Percentiles rank a stretch among this genome's conserved stretches.
Evolutionary conservation across 1,140 invertebrate genomes (phyloP).

Genomic region (Bombus polaris): DNA sequence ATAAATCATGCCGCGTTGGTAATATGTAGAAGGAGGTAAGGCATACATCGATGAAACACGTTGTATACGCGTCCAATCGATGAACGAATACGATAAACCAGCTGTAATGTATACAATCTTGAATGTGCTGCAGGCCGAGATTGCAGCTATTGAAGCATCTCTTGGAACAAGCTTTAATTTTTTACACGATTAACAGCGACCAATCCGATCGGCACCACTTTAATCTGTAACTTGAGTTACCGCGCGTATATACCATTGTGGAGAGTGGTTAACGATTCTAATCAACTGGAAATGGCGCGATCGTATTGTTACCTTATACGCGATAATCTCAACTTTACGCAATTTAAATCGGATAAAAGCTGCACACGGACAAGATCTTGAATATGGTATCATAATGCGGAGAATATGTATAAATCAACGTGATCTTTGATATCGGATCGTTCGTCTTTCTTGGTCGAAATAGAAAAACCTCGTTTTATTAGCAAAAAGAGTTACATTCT

Average conservation of each 20-base stretch:
- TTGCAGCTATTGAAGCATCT: constrained; percentile 6
- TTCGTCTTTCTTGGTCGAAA: no score
- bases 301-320: not conserved
- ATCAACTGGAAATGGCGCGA: not conserved
- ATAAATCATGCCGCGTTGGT: not conserved
- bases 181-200: constrained; percentile 15
- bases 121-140: not conserved
- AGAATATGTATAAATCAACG: no score
- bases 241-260: not conserved
- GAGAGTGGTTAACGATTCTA: not conserved
- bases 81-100: constrained; percentile 6
- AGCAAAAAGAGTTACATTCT: no score
- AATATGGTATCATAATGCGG: not conserved
- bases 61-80: not conserved
- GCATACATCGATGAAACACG: not conserved
- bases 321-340: not conserved
- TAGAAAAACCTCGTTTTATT: no score
- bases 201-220: not conserved
- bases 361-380: not conserved
- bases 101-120: constrained; percentile 5
- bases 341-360: not conserved
- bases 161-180: not conserved
- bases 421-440: no score
- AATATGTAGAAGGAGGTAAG: not conserved
- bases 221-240: constrained; percentile 9